These are phyloP conservation scores for Bombus turneri DNA, from an alignment of 1,140 invertebrate species.

Conservation along the genomic window DNA sequence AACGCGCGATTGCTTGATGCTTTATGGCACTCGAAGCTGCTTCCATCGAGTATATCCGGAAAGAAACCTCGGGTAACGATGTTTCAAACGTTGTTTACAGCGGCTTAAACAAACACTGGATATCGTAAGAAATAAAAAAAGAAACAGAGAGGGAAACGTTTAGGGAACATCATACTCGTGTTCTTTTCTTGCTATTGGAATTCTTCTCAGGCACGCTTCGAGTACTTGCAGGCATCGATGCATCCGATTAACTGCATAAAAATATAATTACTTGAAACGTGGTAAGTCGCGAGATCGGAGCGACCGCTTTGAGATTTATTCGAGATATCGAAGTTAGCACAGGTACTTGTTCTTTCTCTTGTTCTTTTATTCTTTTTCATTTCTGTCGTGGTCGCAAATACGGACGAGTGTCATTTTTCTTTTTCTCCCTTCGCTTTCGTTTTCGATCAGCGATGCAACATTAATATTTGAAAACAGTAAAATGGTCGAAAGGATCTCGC, in stretches of 20 bases:
- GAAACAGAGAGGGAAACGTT: neutral
- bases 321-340: slow-evolving; percentile 21
- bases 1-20: neutral
- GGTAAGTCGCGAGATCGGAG: slow-evolving; percentile 9
- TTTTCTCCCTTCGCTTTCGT: neutral
- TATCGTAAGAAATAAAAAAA: neutral
- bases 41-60: neutral
- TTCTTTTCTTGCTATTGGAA: neutral
- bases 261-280: slow-evolving; percentile 20
- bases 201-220: neutral
- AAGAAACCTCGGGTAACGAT: neutral
- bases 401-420: neutral
- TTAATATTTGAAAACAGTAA: neutral
- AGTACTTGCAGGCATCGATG: neutral
- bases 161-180: neutral
- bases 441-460: neutral
- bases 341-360: slow-evolving; percentile 2
- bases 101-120: neutral
- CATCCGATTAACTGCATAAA: slow-evolving; percentile 26
- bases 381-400: neutral
- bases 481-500: slow-evolving; percentile 16
- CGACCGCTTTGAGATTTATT: slow-evolving; percentile 7
- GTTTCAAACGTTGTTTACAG: neutral
- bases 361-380: neutral
- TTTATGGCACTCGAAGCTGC: neutral